Conservation (phyloP, 2,797 vertebrate species). For the Gymnoscopelus microlampas region DNA sequence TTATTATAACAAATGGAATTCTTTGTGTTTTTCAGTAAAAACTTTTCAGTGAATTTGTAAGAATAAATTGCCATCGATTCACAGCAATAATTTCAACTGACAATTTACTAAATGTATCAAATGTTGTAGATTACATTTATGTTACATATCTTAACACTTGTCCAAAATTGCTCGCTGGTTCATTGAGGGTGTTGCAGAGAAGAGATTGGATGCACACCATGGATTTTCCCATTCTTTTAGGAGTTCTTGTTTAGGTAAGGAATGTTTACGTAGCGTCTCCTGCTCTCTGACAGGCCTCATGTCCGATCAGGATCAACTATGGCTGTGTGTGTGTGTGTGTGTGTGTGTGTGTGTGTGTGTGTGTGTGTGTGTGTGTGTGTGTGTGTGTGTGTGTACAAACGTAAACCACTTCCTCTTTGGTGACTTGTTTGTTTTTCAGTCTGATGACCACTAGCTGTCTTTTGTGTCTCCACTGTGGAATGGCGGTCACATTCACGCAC, state of each 20-base stretch:
- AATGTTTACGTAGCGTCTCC: conserved; percentile 68
- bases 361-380: conserved; percentile 55
- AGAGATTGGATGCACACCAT: conserved; percentile 25
- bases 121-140: too few relatives aligned
- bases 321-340: conserved; percentile 32
- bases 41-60: too few relatives aligned
- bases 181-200: conserved; percentile 16
- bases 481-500: conserved; percentile 1
- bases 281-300: conserved; percentile 64
- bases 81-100: too few relatives aligned
- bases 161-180: too few relatives aligned
- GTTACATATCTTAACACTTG: too few relatives aligned
- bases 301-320: conserved; percentile 75
- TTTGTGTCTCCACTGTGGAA: conserved; percentile 65
- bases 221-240: conserved; percentile 67
- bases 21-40: too few relatives aligned
- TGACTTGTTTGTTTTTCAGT: conserved; percentile 78
- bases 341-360: conserved; percentile 27
- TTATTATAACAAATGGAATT: too few relatives aligned
- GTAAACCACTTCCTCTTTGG: conserved; percentile 73
- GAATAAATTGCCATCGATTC: too few relatives aligned
- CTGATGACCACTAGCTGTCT: conserved; percentile 69
- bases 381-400: conserved; percentile 53
- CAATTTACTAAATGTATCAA: too few relatives aligned
- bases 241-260: conserved; percentile 63